Conservation (phyloP, 2,797 vertebrate genomes). For the Melanitta fusca region DNA sequence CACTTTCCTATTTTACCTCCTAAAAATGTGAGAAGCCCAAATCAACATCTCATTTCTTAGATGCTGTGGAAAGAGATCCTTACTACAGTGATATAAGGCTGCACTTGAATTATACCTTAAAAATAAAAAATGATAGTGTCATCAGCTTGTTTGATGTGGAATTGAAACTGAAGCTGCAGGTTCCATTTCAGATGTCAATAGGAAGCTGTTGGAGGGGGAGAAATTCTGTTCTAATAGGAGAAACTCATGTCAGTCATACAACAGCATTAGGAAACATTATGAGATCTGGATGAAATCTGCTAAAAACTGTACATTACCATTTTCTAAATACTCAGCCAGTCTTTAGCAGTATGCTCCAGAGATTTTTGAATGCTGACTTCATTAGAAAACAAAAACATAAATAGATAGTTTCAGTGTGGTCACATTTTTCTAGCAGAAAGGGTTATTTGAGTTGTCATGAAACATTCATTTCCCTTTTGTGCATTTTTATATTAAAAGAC, state of each 20-base stretch:
- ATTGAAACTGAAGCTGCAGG: neutral
- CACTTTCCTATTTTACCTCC: neutral
- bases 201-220: neutral
- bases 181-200: neutral
- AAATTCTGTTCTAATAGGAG: neutral
- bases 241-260: neutral
- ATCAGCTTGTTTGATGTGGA: neutral
- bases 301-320: neutral
- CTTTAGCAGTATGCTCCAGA: neutral
- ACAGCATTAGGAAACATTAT: neutral
- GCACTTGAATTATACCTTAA: neutral
- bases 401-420: neutral
- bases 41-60: neutral
- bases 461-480: constrained; percentile 42
- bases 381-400: neutral
- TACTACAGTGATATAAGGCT: neutral
- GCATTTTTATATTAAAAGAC: neutral
- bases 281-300: neutral
- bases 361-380: neutral
- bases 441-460: constrained; percentile 30
- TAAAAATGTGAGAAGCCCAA: neutral
- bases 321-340: neutral
- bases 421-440: neutral
- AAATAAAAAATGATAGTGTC: constrained; percentile 14
- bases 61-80: neutral